Conservation (phyloP, 2,888 invertebrate species). For the Ditula angustiorana region DNA sequence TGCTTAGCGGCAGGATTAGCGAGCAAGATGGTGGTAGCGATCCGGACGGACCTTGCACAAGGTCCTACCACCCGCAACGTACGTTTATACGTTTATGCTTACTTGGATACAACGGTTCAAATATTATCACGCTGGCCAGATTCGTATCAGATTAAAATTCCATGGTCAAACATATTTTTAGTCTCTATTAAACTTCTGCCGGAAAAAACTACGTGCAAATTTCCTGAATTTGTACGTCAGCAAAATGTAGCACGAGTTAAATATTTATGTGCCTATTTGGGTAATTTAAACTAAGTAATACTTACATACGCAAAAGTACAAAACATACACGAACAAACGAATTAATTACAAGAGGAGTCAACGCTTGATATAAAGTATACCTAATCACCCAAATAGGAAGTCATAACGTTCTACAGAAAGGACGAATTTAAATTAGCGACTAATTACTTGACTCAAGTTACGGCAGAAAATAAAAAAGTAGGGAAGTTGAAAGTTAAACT, state of each 20-base stretch:
- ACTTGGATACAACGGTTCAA: not conserved
- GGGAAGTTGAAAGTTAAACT: not conserved
- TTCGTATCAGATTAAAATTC: constrained; percentile 11
- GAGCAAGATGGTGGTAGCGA: too few species aligned
- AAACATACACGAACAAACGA: constrained; percentile 15
- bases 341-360: constrained; percentile 15
- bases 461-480: not conserved
- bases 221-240: constrained; percentile 19
- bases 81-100: too few species aligned
- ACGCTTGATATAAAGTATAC: not conserved
- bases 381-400: constrained; percentile 22
- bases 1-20: too few species aligned
- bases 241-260: constrained; percentile 9
- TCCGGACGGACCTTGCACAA: too few species aligned
- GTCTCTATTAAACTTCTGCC: constrained; percentile 16
- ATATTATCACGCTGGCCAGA: not conserved
- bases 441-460: constrained; percentile 7
- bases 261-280: not conserved
- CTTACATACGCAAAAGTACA: not conserved
- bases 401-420: constrained; percentile 12
- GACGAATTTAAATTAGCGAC: constrained; percentile 16
- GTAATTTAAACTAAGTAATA: not conserved
- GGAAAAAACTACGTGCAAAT: constrained; percentile 27
- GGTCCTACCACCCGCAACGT: too few species aligned
- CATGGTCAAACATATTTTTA: constrained; percentile 32